A percentile compares a stretch with the other conserved stretches of the same genome.
Evolutionary conservation across 2,797 vertebrate species (phyloP).

Genomic region (Phoebastria nigripes): DNA sequence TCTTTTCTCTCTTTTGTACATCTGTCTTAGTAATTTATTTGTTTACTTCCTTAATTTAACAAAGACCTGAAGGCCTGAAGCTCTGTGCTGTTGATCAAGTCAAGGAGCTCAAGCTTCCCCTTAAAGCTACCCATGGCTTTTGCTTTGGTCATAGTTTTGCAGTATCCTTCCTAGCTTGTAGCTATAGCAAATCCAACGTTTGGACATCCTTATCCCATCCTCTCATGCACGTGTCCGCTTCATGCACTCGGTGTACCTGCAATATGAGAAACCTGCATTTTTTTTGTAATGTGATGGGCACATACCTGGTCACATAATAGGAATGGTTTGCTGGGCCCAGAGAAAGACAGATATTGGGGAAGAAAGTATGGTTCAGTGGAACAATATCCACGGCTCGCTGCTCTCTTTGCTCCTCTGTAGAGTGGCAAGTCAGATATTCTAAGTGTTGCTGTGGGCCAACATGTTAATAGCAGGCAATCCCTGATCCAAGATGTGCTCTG

Average conservation of each 20-base stretch:
- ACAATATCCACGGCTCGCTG: background rate
- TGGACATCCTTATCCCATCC: background rate
- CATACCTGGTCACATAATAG: no score
- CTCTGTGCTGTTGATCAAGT: background rate
- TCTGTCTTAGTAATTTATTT: background rate
- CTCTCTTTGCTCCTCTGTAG: background rate
- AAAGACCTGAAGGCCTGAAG: background rate
- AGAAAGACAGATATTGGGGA: background rate
- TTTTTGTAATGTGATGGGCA: background rate
- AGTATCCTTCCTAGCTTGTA: background rate
- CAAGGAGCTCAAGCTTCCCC: background rate
- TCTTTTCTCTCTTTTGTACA: background rate
- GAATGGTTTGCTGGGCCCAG: background rate
- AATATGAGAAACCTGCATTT: background rate
- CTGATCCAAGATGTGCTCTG: background rate
- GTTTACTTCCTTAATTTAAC: background rate
- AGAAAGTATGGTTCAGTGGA: background rate
- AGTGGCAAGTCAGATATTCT: background rate
- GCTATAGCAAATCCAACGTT: background rate
- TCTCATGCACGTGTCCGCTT: rapidly evolving
- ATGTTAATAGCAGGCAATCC: background rate
- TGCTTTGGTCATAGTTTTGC: background rate
- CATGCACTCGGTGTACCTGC: background rate
- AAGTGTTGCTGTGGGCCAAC: background rate
- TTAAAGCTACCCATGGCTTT: background rate